Evolutionary conservation across 2,113 vertebrate species (phyloP).

Genomic region (Eira barbara): DNA sequence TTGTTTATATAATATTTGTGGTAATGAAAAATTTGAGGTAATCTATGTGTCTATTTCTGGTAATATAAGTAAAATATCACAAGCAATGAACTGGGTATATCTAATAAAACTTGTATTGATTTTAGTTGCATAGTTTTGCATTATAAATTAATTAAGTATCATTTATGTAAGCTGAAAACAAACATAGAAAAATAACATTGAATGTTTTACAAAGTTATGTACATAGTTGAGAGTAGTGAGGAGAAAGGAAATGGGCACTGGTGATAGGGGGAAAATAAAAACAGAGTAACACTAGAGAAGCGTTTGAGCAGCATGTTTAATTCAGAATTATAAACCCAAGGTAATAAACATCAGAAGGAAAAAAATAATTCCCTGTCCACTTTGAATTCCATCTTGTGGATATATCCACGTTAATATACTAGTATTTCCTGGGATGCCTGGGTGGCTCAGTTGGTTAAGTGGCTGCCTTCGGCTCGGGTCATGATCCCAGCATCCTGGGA

Average conservation of each 20-base stretch:
- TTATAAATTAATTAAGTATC: neutral
- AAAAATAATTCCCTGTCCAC: neutral
- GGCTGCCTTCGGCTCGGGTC: no score
- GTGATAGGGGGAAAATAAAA: neutral
- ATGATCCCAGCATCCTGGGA: no score
- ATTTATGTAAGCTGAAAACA: neutral
- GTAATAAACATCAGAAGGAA: neutral
- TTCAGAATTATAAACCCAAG: neutral
- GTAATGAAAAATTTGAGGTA: neutral
- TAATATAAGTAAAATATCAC: neutral
- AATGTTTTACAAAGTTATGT: neutral
- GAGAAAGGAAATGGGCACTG: neutral
- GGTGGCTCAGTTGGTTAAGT: no score
- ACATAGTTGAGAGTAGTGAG: neutral
- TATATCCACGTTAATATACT: neutral
- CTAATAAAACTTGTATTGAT: neutral
- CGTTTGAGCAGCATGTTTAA: neutral
- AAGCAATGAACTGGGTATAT: neutral
- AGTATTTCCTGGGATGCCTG: neutral
- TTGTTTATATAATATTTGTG: neutral
- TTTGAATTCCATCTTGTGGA: neutral
- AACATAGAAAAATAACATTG: neutral
- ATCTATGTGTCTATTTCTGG: neutral
- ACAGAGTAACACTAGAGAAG: neutral
- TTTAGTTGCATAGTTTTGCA: constrained; percentile 23